These are phyloP conservation scores for Rhingia rostrata DNA, from an alignment of 2,888 invertebrate species.

Conservation along the genomic window DNA sequence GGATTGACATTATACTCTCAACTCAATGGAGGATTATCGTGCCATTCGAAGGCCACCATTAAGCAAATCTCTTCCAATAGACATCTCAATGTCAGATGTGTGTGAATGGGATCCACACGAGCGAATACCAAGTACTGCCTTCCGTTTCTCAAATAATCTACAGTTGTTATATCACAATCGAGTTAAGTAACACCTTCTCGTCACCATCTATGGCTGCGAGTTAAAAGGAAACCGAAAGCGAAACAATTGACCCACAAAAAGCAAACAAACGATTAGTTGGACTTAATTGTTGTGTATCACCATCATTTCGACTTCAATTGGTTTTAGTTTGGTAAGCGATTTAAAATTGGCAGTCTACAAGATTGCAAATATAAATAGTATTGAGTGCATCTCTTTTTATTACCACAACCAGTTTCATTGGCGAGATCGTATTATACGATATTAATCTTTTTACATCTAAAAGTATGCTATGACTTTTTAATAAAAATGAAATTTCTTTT, in stretches of 20 bases:
- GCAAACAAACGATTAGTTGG: slow-evolving; percentile 31
- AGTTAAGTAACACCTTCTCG: slow-evolving; percentile 43
- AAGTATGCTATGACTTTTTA: slow-evolving; percentile 47
- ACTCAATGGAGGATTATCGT: slow-evolving; percentile 4
- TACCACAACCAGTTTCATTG: too few species aligned
- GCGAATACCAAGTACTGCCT: slow-evolving; percentile 17
- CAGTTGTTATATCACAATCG: slow-evolving; percentile 38
- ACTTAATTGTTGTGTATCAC: slow-evolving; percentile 2
- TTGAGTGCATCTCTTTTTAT: neutral
- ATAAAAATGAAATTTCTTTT: slow-evolving; percentile 29
- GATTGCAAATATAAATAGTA: neutral
- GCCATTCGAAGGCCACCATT: slow-evolving; percentile 42
- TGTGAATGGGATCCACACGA: slow-evolving; percentile 39
- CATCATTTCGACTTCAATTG: slow-evolving; percentile 5
- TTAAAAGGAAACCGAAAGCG: slow-evolving; percentile 9
- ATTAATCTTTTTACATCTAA: slow-evolving; percentile 7
- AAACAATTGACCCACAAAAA: slow-evolving; percentile 35
- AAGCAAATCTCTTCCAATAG: slow-evolving; percentile 19
- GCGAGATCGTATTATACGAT: slow-evolving; percentile 43
- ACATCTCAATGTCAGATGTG: slow-evolving; percentile 47
- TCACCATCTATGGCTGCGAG: slow-evolving; percentile 20
- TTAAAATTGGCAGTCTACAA: slow-evolving; percentile 37
- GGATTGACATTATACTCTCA: slow-evolving; percentile 51
- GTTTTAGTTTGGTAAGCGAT: slow-evolving; percentile 38
- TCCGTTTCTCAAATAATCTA: slow-evolving; percentile 17